Base-by-base conservation (phyloP, 2,888 invertebrate genomes). In the Graphium colonna region DNA sequence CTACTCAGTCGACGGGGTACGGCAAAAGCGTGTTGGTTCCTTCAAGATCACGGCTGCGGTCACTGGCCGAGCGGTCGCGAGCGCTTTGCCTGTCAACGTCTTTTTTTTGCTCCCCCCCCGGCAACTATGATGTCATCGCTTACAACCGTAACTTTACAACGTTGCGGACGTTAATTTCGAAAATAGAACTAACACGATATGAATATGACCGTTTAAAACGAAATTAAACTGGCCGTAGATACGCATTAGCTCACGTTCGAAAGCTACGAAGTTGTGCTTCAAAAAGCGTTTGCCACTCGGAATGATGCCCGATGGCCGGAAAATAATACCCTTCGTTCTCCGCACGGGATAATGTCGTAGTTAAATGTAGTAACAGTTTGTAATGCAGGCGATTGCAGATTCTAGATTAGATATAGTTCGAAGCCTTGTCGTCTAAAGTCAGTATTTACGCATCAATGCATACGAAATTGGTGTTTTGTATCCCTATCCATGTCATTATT, bases 11-110 rank as follows among this genome's bases (percentile, higher is more conserved):
- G 28, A 31, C 16, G 9, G 31, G 28, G 16, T 15, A 47, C 58
- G n/a, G 64, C 74, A 68, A 71, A 72, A 69, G 67, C 68, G 63
- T 62, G 67, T 64, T 52, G 57, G 69, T 73, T 78, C 75, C 72
- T 72, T 68, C 80, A 84, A 86, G 84, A 86, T 86, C 87, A 86
- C 73, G 84, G 86, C 78, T 80, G 73, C 77, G 81, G 81, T 82
- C 83, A 74, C 73, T 71, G 80, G 71, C 77, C 79, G 69, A 68
- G 63, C 67, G 60, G 62, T 59, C 63, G 65, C 62, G 69, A 72
- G 67, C 71, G 71, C 72, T 74, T 72, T 64, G 69, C 68, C 68
- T 69, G 71, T 72, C 71, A 75, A 74, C 65, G 57, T 45, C 71
- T 76, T 75, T 81, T 81, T 79, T 77, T 74, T 66, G 69, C 72